Evolutionary conservation across 2,888 invertebrate genomes (phyloP).

Genomic region (Aphidius colemani): DNA sequence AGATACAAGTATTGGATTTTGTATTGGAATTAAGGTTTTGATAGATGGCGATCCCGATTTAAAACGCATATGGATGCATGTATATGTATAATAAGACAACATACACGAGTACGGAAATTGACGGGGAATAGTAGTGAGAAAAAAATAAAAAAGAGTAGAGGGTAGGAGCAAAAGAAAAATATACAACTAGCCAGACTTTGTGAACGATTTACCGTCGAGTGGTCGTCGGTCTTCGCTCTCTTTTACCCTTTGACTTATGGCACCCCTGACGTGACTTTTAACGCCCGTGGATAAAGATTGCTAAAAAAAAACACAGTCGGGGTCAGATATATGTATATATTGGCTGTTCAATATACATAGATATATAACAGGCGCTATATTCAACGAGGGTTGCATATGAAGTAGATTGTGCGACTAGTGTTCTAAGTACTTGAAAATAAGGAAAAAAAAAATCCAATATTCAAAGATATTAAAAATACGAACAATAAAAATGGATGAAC

Average conservation of each 20-base stretch:
- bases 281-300: constrained; percentile 32
- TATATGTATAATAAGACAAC: background rate
- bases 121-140: background rate
- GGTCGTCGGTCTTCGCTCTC: constrained; percentile 34
- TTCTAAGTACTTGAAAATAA: constrained; percentile 22
- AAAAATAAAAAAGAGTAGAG: too few relatives aligned
- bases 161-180: background rate
- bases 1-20: constrained; percentile 7
- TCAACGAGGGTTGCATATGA: constrained; percentile 26
- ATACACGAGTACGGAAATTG: constrained; percentile 1
- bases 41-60: constrained; percentile 31
- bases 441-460: constrained; percentile 3
- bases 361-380: constrained; percentile 7
- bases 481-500: constrained; percentile 28
- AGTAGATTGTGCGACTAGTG: constrained; percentile 20
- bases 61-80: constrained; percentile 22
- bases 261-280: constrained; percentile 40
- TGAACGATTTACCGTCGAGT: constrained; percentile 29
- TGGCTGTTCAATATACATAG: background rate
- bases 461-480: constrained; percentile 27
- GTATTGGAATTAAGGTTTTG: constrained; percentile 34
- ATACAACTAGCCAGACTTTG: background rate
- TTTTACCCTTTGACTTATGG: constrained; percentile 38
- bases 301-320: constrained; percentile 19
- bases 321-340: constrained; percentile 14